Percentiles rank a stretch among this genome's conserved stretches.
These are phyloP conservation scores for Cephonodes hylas DNA, from an alignment of 2,888 invertebrate species.

Conservation along the genomic window DNA sequence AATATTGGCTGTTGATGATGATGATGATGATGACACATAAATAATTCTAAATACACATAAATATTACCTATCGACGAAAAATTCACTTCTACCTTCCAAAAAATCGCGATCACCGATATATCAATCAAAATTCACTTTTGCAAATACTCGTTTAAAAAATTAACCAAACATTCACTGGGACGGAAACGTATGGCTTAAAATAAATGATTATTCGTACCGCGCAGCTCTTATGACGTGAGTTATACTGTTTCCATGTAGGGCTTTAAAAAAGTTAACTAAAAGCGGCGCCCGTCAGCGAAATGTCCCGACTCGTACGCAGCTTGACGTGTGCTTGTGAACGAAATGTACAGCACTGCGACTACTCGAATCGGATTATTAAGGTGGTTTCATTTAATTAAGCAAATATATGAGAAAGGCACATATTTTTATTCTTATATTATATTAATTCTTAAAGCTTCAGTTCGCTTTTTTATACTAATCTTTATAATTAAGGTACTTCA, in stretches of 20 bases:
- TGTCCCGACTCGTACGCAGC: neutral
- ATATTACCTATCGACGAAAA: too few relatives aligned
- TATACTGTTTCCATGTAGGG: constrained; percentile 7
- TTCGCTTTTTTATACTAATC: too few relatives aligned
- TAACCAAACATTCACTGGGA: neutral
- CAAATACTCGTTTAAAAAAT: neutral
- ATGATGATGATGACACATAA: too few relatives aligned
- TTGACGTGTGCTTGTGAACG: neutral
- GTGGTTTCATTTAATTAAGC: too few relatives aligned
- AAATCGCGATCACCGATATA: neutral
- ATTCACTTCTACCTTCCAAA: neutral
- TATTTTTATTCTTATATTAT: too few relatives aligned
- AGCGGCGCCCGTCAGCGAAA: constrained; percentile 14
- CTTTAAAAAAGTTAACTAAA: constrained; percentile 6
- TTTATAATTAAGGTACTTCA: too few relatives aligned
- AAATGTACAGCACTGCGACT: neutral
- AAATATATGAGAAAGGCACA: too few relatives aligned
- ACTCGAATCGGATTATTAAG: neutral
- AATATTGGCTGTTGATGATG: too few relatives aligned
- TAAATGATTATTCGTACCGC: constrained; percentile 12
- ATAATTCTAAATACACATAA: too few relatives aligned
- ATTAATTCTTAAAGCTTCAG: too few relatives aligned
- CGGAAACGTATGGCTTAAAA: constrained; percentile 1
- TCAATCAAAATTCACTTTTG: neutral
- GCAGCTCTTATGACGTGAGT: constrained; percentile 7